These are phyloP conservation scores for Aelia acuminata DNA, from an alignment of 2,888 invertebrate genomes.

Conservation along the genomic window DNA sequence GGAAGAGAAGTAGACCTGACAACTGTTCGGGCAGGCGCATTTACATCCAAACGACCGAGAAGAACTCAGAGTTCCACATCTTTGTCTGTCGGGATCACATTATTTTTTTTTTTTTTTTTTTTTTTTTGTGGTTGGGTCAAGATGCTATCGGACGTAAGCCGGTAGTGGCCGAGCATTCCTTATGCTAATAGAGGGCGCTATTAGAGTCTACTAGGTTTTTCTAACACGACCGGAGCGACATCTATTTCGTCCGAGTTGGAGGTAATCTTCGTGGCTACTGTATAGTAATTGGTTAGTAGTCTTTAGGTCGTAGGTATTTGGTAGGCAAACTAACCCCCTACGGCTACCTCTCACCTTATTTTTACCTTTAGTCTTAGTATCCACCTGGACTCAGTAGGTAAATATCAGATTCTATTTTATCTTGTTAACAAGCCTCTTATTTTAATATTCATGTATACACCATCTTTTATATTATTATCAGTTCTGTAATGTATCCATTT, in stretches of 20 bases:
- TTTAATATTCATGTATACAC: too few species aligned
- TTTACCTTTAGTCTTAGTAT: too few species aligned
- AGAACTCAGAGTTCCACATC: not conserved
- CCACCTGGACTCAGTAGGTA: too few species aligned
- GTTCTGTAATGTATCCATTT: too few species aligned
- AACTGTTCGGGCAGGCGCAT: not conserved
- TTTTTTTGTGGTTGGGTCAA: not conserved
- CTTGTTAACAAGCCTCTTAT: too few species aligned
- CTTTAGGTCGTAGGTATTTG: too few species aligned
- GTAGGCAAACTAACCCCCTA: too few species aligned
- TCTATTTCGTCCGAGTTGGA: not conserved
- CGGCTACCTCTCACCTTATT: too few species aligned
- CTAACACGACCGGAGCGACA: not conserved
- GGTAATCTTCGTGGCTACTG: too few species aligned
- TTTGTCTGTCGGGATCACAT: not conserved
- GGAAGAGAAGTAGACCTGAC: not conserved
- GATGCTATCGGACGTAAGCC: constrained; percentile 42
- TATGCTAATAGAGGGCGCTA: not conserved
- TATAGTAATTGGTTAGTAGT: too few species aligned
- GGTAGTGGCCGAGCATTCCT: constrained; percentile 23
- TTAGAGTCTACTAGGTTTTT: not conserved
- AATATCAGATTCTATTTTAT: too few species aligned
- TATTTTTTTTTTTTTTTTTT: not conserved
- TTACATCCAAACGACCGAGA: not conserved
- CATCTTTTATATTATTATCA: too few species aligned